A percentile compares a stretch with the other conserved stretches of the same genome.
These are phyloP conservation scores for Molorchus minor DNA, from an alignment of 2,888 invertebrate genomes.

Conservation along the genomic window DNA sequence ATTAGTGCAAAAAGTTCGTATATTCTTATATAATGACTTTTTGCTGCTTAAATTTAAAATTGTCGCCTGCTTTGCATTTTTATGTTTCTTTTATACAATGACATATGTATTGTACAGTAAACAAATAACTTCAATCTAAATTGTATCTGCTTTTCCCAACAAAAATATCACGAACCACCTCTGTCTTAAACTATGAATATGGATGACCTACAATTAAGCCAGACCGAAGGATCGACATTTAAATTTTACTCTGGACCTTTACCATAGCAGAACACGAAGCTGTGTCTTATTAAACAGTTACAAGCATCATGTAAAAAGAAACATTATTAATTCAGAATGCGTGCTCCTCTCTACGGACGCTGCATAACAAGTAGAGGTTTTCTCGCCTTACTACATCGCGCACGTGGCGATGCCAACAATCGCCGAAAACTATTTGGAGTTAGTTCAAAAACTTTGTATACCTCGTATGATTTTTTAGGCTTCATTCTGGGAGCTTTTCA, in stretches of 20 bases:
- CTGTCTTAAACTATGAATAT: neutral
- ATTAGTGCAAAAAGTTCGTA: too few species aligned
- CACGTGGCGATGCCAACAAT: neutral
- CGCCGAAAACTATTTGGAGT: neutral
- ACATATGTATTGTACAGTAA: too few species aligned
- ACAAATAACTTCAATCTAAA: too few species aligned
- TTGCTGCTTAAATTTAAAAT: too few species aligned
- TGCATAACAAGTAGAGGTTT: constrained; percentile 13
- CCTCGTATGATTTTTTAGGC: too few species aligned
- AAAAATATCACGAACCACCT: too few species aligned
- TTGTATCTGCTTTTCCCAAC: too few species aligned
- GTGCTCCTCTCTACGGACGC: constrained; percentile 2
- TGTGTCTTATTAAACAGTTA: constrained; percentile 18
- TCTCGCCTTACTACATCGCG: constrained; percentile 9
- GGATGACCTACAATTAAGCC: neutral
- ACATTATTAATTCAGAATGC: constrained; percentile 18
- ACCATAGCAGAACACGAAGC: constrained; percentile 1
- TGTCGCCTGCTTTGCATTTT: too few species aligned
- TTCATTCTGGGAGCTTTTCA: too few species aligned
- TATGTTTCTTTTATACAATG: too few species aligned
- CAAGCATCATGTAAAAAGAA: constrained; percentile 2
- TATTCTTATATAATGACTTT: too few species aligned
- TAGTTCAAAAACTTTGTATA: too few species aligned
- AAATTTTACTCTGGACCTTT: constrained; percentile 13
- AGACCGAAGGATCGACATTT: neutral